Base-by-base conservation (phyloP, 1,140 invertebrate genomes). In the Magallana angulata region DNA sequence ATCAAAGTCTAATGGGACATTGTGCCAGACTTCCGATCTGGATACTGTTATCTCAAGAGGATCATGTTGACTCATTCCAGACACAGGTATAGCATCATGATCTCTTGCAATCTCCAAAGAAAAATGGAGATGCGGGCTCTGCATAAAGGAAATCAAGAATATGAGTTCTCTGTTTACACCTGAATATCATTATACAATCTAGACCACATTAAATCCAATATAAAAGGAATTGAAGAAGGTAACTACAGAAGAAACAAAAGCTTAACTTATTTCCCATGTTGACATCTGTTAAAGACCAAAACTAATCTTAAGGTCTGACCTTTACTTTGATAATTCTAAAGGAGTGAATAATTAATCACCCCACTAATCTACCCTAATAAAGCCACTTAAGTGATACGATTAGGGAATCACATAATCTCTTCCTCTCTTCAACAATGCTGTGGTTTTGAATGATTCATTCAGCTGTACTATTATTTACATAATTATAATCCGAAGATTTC, bases 301-400 rank as follows among this genome's bases (percentile, higher is more conserved):
- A 12, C 68, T 76, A 48, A 48, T 30, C 18, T 11, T 71, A 24
- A 24, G 7, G 7, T 18, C 68, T 30, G 24, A 11, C 24, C 24
- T 36, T 76, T 76, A 76, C 24, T 76, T 71, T 71, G 18, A 76
- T 76, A 36, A 24, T 36, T 76, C 24, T 12, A 76, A 76, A 76
- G 24, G 68, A 76, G 68, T 76, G 68, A 76, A 76, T 76, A 36
- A 76, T 76, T 76, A 36, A 76, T 76, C 68, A 76, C 24, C 12
- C 68, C 68, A 48, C 68, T 76, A 76, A 76, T 76, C 68, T 76
- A 12, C 24, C 68, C 8, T 1, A 11, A 24, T 76, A 76, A 12
- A 71, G 64, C 18, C 64, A 71, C 18, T 71, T 62, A 48, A 48
- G 60, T 76, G 68, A 76, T 76, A 76, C 48, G 18, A 76, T 76